A percentile compares a stretch with the other conserved stretches of the same genome.
Conservation (phyloP, 2,888 invertebrate genomes). For the Drosophila multiciliata region DNA sequence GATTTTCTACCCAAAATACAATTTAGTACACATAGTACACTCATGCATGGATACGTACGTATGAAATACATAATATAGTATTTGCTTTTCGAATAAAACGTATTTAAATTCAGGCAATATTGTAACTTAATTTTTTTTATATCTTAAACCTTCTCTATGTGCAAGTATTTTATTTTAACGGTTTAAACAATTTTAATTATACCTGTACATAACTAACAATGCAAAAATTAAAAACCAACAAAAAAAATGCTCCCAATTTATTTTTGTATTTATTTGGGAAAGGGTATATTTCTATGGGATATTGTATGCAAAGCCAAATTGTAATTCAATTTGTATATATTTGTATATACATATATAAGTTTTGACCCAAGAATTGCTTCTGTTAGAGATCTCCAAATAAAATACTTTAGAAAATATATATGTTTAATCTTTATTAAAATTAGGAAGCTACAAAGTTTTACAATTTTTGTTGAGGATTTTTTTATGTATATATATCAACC, state of each 20-base stretch:
- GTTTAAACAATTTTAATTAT: slow-evolving; percentile 22
- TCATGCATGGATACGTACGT: background rate
- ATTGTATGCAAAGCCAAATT: background rate
- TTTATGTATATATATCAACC: slow-evolving; percentile 32
- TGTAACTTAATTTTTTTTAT: slow-evolving; percentile 5
- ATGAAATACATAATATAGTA: background rate
- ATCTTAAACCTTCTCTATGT: slow-evolving; percentile 22
- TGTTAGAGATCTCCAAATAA: background rate
- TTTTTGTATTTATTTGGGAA: background rate
- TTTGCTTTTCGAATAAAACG: slow-evolving; percentile 12
- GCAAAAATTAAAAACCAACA: slow-evolving; percentile 19
- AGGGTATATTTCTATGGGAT: background rate
- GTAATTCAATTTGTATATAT: background rate
- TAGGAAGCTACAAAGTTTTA: slow-evolving; percentile 77
- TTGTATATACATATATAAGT: background rate
- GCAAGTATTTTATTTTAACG: slow-evolving; percentile 33
- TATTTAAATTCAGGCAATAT: background rate
- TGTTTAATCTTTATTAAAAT: slow-evolving; percentile 72
- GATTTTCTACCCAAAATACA: slow-evolving; percentile 4
- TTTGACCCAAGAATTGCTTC: background rate
- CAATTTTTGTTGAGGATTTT: slow-evolving; percentile 46
- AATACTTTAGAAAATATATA: background rate
- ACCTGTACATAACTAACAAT: slow-evolving; percentile 50
- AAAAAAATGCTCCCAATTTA: slow-evolving; percentile 45
- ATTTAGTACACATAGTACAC: background rate